Evolutionary conservation across 2,888 invertebrate species (phyloP), one percentile per base, ranked within the genome.

Genomic region (Anodontia alba): DNA sequence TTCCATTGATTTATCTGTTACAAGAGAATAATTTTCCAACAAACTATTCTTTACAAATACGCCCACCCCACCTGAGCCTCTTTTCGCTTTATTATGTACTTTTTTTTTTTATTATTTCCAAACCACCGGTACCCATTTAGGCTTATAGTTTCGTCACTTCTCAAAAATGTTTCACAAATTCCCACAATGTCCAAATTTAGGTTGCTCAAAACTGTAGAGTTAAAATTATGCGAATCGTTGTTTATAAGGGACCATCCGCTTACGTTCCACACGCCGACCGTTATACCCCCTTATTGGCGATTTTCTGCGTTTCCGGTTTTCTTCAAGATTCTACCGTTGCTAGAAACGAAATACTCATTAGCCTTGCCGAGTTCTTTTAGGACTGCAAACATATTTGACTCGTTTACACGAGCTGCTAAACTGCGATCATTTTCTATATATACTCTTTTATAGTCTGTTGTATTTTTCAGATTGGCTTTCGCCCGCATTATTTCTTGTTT

Each of bases 251-350:
- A 67, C 67, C 36, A 67, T 8, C 67, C 67, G 5, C 33, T 7
- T n/a, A 67, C 33, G 17, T 67, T 67, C 67, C 67, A 67, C 17
- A 67, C 67, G 7, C 67, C 67, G 42, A 67, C 38, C 67, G 1
- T 36, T 67, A 67, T 67, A 67, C 67, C 67, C 42, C 67, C 36
- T 23, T 67, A 67, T 33, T 54, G 46, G 8, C 57, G 57, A 3
- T 20, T 62, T 17, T 33, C 20, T 2, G 33, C 17, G 1, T 62
- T 62, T 3, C n/a, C 33, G 20, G 15, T 62, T 20, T 46, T 46
- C 23, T 62, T 62, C 31, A 62, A 20, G 15, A 62, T 31, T 33
- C 62, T 10, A 20, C 33, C 62, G 17, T 33, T 62, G 33, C 62
- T 17, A 3, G 62, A 33, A 3, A 62, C 33, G 20, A 33, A 62